A percentile compares a stretch with the other conserved stretches of the same genome.
Evolutionary conservation across 2,797 vertebrate species (phyloP).

Genomic region (Cossypha heuglini): DNA sequence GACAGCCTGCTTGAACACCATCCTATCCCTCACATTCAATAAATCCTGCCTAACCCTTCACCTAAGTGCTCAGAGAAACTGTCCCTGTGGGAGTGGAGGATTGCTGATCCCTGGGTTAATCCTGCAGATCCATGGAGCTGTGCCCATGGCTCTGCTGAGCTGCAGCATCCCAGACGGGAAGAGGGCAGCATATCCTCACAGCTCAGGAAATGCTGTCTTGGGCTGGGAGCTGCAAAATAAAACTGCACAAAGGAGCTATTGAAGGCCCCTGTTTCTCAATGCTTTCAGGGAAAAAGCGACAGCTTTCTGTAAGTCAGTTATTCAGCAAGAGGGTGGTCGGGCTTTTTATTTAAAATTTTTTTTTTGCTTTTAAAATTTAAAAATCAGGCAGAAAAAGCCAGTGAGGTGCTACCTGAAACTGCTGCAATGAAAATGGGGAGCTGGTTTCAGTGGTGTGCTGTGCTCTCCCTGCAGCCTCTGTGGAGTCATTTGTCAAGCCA

Average conservation of each 20-base stretch:
- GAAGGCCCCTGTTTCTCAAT: slow-evolving; percentile 15
- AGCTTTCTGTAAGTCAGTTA: slow-evolving; percentile 33
- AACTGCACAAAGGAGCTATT: slow-evolving; percentile 57
- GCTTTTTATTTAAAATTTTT: not conserved
- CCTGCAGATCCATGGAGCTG: not conserved
- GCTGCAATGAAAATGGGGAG: not conserved
- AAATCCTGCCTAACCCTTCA: not conserved
- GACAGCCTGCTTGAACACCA: not conserved
- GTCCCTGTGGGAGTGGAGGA: not conserved
- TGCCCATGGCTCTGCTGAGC: not conserved
- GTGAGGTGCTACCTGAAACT: not conserved
- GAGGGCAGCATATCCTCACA: slow-evolving; percentile 60
- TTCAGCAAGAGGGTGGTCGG: slow-evolving; percentile 11
- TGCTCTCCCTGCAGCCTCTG: not conserved
- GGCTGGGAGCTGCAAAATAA: slow-evolving; percentile 26
- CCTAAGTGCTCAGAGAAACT: not conserved
- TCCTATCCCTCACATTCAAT: fast-evolving
- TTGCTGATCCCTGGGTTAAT: not conserved
- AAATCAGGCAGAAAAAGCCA: not conserved
- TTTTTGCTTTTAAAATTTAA: not conserved
- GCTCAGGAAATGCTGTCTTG: slow-evolving; percentile 41
- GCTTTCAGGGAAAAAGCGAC: not conserved
- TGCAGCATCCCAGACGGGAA: slow-evolving; percentile 9
- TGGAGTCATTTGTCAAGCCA: not conserved
- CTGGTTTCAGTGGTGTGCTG: not conserved